phyloP scores from a whole-genome alignment of 2,797 vertebrate genomes.

The Melanogrammus aeglefinus region DNA sequence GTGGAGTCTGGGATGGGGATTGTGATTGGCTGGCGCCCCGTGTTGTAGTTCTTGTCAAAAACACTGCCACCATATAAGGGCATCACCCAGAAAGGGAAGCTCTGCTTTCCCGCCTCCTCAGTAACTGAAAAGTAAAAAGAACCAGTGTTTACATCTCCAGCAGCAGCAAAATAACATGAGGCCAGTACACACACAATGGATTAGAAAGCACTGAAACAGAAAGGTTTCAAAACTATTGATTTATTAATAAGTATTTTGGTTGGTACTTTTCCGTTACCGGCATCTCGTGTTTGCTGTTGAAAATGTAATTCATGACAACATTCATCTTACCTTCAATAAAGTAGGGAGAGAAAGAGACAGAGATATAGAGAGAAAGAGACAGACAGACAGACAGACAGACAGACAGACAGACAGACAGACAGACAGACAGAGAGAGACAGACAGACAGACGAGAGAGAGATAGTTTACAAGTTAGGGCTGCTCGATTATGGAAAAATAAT shows the following conservation, averaged over 20 bases:
- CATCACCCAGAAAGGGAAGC: constrained; percentile 61
- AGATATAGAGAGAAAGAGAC: no score
- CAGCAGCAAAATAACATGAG: neutral
- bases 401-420: no score
- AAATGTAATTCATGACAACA: neutral
- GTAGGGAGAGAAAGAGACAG: no score
- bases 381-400: no score
- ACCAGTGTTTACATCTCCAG: neutral
- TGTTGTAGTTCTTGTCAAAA: constrained; percentile 77
- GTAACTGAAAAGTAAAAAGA: neutral
- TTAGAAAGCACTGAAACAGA: neutral
- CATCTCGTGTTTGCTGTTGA: neutral
- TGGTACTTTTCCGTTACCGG: neutral
- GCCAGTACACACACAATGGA: neutral
- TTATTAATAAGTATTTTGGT: neutral
- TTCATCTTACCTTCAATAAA: neutral
- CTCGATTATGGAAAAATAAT: no score
- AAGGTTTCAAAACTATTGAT: neutral
- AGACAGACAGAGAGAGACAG: no score
- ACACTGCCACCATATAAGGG: constrained; percentile 71
- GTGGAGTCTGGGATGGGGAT: constrained; percentile 61
- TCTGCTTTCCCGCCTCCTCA: constrained; percentile 19
- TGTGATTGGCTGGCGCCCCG: constrained; percentile 60
- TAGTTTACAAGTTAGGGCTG: no score
- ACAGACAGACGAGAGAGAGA: no score